phyloP scores from a whole-genome alignment of 2,888 invertebrate species.

The Tetragonisca angustula region DNA sequence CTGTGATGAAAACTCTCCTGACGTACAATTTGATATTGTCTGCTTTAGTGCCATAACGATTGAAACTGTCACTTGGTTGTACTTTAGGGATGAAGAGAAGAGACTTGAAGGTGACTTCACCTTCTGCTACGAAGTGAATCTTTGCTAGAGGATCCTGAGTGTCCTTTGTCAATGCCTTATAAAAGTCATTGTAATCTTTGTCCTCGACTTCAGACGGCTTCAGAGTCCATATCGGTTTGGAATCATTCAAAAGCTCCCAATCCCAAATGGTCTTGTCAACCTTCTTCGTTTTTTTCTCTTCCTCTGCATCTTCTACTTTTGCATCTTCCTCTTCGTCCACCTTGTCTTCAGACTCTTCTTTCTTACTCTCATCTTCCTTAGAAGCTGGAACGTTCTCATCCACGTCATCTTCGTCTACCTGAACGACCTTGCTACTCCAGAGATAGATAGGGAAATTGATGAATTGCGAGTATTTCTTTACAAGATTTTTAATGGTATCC shows the following conservation, averaged over 20 bases:
- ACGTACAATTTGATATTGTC: slow-evolving; percentile 99
- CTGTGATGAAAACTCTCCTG: slow-evolving; percentile 99
- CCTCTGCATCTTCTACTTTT: slow-evolving; percentile 87
- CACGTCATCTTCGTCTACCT: slow-evolving; percentile 86
- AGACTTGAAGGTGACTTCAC: slow-evolving; percentile 99
- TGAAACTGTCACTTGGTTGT: slow-evolving; percentile 97
- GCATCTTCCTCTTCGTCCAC: slow-evolving; percentile 86
- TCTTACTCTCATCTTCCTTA: slow-evolving; percentile 82
- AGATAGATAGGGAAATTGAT: slow-evolving; percentile 99
- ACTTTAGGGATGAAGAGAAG: slow-evolving; percentile 96
- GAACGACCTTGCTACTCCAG: slow-evolving; percentile 90
- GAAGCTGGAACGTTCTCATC: slow-evolving; percentile 88
- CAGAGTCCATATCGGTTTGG: slow-evolving; percentile 99
- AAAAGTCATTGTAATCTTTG: slow-evolving; percentile 97
- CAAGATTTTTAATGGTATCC: slow-evolving; percentile 94
- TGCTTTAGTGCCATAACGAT: slow-evolving; percentile 96
- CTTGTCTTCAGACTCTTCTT: slow-evolving; percentile 61
- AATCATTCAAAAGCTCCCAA: slow-evolving; percentile 98
- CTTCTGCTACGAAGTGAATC: slow-evolving; percentile 99
- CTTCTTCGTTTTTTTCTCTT: slow-evolving; percentile 92
- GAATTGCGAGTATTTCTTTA: slow-evolving; percentile 99
- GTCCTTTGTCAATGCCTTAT: slow-evolving; percentile 97
- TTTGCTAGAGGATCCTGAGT: slow-evolving; percentile 92
- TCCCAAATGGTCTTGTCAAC: slow-evolving; percentile 98
- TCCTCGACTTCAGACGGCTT: slow-evolving; percentile 94